Evolutionary conservation across 1,140 invertebrate species (phyloP), one percentile per base, ranked within the genome.

Genomic region (Dinoponera quadriceps): DNA sequence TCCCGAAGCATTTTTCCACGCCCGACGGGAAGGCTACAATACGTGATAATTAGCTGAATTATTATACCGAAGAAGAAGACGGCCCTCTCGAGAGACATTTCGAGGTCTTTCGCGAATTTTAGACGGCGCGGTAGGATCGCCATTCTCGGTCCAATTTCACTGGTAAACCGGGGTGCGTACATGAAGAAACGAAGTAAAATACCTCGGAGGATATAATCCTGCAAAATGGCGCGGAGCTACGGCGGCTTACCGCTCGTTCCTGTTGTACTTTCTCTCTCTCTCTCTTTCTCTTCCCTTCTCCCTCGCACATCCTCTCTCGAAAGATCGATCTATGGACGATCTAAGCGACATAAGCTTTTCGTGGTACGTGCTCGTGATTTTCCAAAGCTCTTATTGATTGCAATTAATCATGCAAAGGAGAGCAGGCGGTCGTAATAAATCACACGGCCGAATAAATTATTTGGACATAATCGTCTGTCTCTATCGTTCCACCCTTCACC

Each of bases 361-460:
- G 7, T 11, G 38, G 27, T 60, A 49, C 65, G 59, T n/a, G 38
- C 38, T 59, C 60, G 49, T 49, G 80, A 74, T 29, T 77, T 57
- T 66, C 18, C 25, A 38, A 38, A 44, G 48, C 49, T 22, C 59
- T 72, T 81, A 88, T 84, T 86, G 82, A 88, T 86, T 69, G 57
- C 62, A 54, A 84, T 54, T 62, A 51, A 57, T 27, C 5, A 9
- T 20, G 22, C 51, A 54, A 80, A 55, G 25, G 65, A 78, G 63
- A 69, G 55, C 22, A 54, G 49, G 16, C 18, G 29, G 25, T 48
- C 25, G 44, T 75, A 83, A 87, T 87, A 85, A 83, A 85, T 85
- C 84, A 87, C 69, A 66, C n/a, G 54, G 11, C 49, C 18, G 73
- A 82, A 83, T 65, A 81, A 80, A 75, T 85, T 81, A 75, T 83